Evolutionary conservation across 2,797 vertebrate genomes (phyloP), one percentile per base, ranked within the genome.

Genomic region (Sebastes minor): DNA sequence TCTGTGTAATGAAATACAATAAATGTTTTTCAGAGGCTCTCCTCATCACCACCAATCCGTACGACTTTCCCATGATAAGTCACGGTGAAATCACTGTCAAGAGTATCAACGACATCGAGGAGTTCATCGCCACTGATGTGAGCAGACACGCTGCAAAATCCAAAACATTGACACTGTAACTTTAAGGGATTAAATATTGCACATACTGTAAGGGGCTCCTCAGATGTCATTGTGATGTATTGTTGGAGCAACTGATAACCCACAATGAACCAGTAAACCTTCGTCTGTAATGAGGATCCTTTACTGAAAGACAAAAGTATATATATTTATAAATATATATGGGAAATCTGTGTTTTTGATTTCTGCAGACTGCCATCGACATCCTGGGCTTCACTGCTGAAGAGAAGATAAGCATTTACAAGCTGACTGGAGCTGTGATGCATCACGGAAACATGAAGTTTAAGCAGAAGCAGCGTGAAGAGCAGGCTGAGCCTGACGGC

Each of bases 361-460:
- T 22, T 83, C 35, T 20, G 13, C 72, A 98, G 97, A 96, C 91
- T 2, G 97, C 97, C 66, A 97, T 97, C 78, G 96, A 96, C 76
- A 95, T 96, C 83, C 88, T 98, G 94, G 97, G 97, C 81, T 98
- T 97, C 81, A 96, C 32, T 52, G 61, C 82, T 1, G 96, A 97
- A 0, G 97, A 98, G 88, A 97, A 96, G 76, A 55, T 90, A 0
- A 85, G 94, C 81, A 97, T 98, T 70, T 98, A 96, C 87, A 98
- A 97, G 77, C 89, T 98, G 77, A 97, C 95, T 0, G 97, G 97
- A 59, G 95, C 95, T 1, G 95, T 95, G 78, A 95, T 97, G 96
- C 97, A 98, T 79, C 97, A 97, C 0, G 97, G 97, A 3, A 97
- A 96, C 89, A 94, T 98, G 95, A 98, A 97, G 87, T 98, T 98